Evolutionary conservation across 2,888 invertebrate genomes (phyloP).

Genomic region (Lamproptera curius): DNA sequence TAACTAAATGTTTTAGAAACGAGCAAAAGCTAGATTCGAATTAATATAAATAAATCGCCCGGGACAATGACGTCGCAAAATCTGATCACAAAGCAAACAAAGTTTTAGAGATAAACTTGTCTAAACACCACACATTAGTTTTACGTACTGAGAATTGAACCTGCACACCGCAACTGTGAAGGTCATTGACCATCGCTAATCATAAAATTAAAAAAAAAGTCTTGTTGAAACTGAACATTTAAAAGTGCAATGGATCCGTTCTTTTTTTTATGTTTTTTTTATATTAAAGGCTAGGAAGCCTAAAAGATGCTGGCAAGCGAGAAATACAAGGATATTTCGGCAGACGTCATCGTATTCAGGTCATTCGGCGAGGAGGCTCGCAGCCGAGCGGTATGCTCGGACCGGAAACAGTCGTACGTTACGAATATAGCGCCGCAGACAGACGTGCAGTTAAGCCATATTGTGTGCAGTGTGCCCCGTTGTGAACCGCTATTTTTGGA

Average conservation of each 20-base stretch:
- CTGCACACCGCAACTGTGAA: neutral
- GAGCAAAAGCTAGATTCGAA: neutral
- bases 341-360: too few species aligned
- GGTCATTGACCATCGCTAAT: neutral
- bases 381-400: constrained; percentile 38
- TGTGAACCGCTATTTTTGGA: constrained; percentile 4
- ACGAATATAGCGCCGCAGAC: constrained; percentile 61
- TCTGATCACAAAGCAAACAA: too few species aligned
- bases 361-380: constrained; percentile 39
- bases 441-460: constrained; percentile 44
- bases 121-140: too few species aligned
- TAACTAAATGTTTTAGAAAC: neutral
- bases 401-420: constrained; percentile 64
- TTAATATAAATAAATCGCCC: neutral
- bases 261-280: neutral
- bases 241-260: neutral
- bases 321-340: constrained; percentile 11
- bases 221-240: neutral
- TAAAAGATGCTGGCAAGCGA: too few species aligned
- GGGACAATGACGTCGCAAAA: neutral
- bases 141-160: too few species aligned
- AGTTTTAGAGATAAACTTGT: too few species aligned
- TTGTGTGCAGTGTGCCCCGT: constrained; percentile 18
- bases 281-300: neutral
- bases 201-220: neutral